Evolutionary conservation across 2,113 vertebrate genomes (phyloP).

Genomic region (Reinhardtius hippoglossoides): DNA sequence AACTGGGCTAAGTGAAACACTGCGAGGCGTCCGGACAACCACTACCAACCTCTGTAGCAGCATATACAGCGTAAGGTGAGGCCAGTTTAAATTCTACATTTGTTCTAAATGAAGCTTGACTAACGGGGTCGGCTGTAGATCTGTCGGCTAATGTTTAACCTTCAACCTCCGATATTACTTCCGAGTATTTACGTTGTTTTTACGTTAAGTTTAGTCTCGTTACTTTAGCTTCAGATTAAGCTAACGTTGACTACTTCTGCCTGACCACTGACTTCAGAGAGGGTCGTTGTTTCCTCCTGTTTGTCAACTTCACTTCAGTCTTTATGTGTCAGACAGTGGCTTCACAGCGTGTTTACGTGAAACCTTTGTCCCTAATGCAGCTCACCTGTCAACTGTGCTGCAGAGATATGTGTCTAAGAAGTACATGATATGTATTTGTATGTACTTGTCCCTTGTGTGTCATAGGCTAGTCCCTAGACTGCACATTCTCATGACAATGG

Average conservation of each 20-base stretch:
- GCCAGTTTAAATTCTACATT: background rate
- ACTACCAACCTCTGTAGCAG: background rate
- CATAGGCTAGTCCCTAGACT: no score
- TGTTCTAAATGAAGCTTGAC: background rate
- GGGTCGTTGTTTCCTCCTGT: background rate
- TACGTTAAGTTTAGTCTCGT: no score
- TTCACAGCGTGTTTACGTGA: no score
- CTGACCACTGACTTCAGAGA: background rate
- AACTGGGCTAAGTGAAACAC: background rate
- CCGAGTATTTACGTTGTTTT: background rate
- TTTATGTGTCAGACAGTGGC: background rate
- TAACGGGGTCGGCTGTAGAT: no score
- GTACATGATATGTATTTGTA: no score
- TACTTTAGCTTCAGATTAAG: background rate
- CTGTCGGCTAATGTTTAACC: background rate
- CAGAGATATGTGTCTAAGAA: no score
- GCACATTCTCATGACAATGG: no score
- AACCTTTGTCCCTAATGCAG: no score
- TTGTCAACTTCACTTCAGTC: background rate
- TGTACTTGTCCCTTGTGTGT: no score
- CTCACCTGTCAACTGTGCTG: no score
- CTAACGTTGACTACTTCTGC: background rate
- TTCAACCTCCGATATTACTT: background rate
- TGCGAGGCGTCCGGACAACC: background rate
- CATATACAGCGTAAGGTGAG: conserved; percentile 15